Evolutionary conservation across 2,888 invertebrate genomes (phyloP), one percentile per base, ranked within the genome.

Genomic region (Perizoma flavofasciatum): DNA sequence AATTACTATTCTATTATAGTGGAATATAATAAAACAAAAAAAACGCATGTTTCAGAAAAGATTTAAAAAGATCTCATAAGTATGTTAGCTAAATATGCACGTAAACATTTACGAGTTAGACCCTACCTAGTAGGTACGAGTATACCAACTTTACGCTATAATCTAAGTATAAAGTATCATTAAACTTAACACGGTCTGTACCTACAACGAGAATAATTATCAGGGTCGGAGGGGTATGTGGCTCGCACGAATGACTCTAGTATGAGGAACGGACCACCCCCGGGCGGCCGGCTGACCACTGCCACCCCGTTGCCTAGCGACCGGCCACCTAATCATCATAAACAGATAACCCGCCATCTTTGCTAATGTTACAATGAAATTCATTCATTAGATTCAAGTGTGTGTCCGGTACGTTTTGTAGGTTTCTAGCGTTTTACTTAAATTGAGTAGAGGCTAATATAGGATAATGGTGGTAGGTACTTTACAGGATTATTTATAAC

Each of bases 261-360:
- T 88, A 88, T 90, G 89, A 89, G 89, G 83, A 85, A 85, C 86
- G 85, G 73, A 70, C 76, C 77, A 76, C 77, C 74, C 74, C 65
- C 66, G 73, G 70, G 75, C 76, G 72, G 73, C 67, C 68, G 73
- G 71, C 77, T 89, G 89, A 89, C 90, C 89, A 81, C 88, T 85
- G 77, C 84, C 86, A 78, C 83, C 86, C 86, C 81, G 92, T 91
- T 84, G 89, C 92, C 75, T 73, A 78, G 92, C 91, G 83, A 92
- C 78, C 74, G 83, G 77, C 85, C 83, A 79, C 86, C 89, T 89
- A 82, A 88, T 91, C 90, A 88, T 92, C 90, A 92, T 92, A 92
- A 92, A 88, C 86, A 88, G 85, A 91, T 87, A 82, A 78, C 73
- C 81, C 77, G 80, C 86, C 82, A 86, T 83, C 85, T 87, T 85